Evolutionary conservation across 2,888 invertebrate genomes (phyloP), one percentile per base, ranked within the genome.

Genomic region (Steinernema carpocapsae): DNA sequence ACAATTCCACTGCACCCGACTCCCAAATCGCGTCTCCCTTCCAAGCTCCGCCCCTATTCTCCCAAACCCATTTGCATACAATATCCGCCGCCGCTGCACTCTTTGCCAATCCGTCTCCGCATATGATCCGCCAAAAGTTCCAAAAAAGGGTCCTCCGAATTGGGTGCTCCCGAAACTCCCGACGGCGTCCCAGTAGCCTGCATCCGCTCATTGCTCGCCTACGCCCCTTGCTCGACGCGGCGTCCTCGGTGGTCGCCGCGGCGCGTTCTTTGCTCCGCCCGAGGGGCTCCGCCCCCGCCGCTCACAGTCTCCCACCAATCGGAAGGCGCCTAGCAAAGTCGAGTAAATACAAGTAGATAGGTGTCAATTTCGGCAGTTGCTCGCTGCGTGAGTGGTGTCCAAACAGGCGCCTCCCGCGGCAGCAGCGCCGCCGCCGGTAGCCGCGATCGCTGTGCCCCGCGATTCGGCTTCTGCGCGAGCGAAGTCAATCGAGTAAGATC

Each of bases 291-390:
- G 56, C 56, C 56, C 72, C 48, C 32, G 10, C 48, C 46, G 32
- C 24, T 72, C 72, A 32, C 72, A 45, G 43, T 45, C 45, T 72
- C 32, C 52, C 32, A 45, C 72, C 72, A 72, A 72, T 72, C 72
- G 45, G 72, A 37, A 72, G 72, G 72, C 45, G 72, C 12, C 71
- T n/a, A 74, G 29, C 43, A 32, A 17, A 29, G 59, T 70, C 64
- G 71, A 48, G 79, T 74, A 72, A 76, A 77, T 77, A 78, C 78
- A 77, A 78, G 75, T 74, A 74, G 79, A 59, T 77, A 80, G 80
- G 80, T 80, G 80, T 80, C 80, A 80, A 80, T 80, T 79, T 80
- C 80, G 80, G 59, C 80, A 77, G 77, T 76, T 76, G 72, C 19
- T 72, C 52, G 70, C 48, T 74, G 74, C 24, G 59, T 26, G 72